phyloP scores from a whole-genome alignment of 2,797 vertebrate species.

The Protosalanx chinensis region DNA sequence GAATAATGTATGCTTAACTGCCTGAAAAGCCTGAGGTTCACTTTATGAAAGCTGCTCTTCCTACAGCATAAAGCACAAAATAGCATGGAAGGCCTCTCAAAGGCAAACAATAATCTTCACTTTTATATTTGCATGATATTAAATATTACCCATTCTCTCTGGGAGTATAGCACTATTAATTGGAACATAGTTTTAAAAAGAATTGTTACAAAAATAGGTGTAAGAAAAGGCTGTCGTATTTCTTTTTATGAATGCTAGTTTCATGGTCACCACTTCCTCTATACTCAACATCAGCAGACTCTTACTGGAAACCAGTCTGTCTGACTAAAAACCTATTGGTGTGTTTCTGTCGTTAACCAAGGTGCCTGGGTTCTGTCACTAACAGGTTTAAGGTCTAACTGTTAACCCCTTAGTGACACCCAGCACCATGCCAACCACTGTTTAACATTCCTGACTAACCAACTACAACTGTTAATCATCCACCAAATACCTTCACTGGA shows the following conservation, averaged over 20 bases:
- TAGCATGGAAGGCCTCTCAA: no score
- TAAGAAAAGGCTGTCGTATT: conserved; percentile 2
- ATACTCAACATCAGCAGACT: conserved; percentile 56
- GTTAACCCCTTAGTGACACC: conserved; percentile 41
- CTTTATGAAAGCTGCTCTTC: background rate
- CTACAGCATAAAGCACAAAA: background rate
- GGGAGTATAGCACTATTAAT: background rate
- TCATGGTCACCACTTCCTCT: conserved; percentile 74
- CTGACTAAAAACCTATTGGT: conserved; percentile 63
- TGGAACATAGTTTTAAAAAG: background rate
- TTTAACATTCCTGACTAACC: no score
- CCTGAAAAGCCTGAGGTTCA: background rate
- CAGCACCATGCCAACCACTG: background rate
- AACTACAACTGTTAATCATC: no score
- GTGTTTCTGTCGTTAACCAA: conserved; percentile 20
- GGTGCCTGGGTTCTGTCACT: conserved; percentile 13
- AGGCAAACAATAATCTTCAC: no score
- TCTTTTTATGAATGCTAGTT: conserved; percentile 58
- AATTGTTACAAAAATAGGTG: conserved; percentile 14
- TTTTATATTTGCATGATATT: background rate
- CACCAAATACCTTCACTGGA: background rate
- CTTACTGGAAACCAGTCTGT: conserved; percentile 75
- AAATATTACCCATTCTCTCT: background rate
- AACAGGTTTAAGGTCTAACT: conserved; percentile 11
- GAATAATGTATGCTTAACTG: background rate